phyloP scores from a whole-genome alignment of 2,888 invertebrate genomes.

The Sicus ferrugineus region DNA sequence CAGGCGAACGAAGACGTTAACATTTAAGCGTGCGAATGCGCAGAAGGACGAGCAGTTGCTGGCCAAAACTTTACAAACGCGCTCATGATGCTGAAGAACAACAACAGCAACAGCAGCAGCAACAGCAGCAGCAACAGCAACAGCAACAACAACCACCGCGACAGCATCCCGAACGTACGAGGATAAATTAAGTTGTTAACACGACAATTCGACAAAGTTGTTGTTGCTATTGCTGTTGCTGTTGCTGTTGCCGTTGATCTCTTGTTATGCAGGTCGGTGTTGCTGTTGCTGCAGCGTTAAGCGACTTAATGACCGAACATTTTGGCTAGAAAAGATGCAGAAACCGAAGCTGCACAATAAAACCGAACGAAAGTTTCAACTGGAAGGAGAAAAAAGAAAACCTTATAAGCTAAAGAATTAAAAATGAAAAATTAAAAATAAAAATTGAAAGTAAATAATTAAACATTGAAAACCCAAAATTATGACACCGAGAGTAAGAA shows the following conservation, averaged over 20 bases:
- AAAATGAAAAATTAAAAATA: neutral
- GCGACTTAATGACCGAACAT: neutral
- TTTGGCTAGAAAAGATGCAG: neutral
- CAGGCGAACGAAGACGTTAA: slow-evolving; percentile 29
- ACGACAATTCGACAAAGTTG: slow-evolving; percentile 59
- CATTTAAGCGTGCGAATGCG: slow-evolving; percentile 5
- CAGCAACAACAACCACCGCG: slow-evolving; percentile 35
- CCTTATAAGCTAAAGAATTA: neutral
- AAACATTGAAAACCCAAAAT: neutral
- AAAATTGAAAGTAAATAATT: neutral
- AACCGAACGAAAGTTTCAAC: neutral
- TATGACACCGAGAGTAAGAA: neutral
- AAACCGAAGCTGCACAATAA: neutral
- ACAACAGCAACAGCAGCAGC: slow-evolving; percentile 33
- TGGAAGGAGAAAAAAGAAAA: neutral
- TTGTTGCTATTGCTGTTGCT: slow-evolving; percentile 1
- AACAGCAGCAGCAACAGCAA: slow-evolving; percentile 38
- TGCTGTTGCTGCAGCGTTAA: neutral
- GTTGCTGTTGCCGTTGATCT: neutral
- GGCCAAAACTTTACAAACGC: neutral
- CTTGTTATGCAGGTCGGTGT: slow-evolving; percentile 8
- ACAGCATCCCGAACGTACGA: slow-evolving; percentile 46
- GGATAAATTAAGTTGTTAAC: slow-evolving; percentile 63
- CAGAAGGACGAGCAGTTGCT: slow-evolving; percentile 3
- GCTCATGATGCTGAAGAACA: neutral